These are phyloP conservation scores for Teleiodes luculella DNA, from an alignment of 2,888 invertebrate genomes.

Conservation along the genomic window DNA sequence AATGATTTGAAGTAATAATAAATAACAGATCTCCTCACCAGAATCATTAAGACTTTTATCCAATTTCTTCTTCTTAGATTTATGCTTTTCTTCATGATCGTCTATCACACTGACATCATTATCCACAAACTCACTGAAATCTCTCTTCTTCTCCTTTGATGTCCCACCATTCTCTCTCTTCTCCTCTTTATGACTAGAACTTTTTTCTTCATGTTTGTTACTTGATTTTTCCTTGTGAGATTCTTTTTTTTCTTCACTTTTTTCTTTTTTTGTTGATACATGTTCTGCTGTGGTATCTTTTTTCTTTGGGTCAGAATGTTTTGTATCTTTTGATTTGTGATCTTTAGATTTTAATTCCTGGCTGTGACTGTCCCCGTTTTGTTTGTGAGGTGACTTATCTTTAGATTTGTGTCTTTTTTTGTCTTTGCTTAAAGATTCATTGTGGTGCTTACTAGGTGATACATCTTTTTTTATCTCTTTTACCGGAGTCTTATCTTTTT, in stretches of 20 bases:
- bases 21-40: too few relatives aligned
- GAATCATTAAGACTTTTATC: conserved; percentile 62
- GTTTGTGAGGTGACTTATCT: not conserved
- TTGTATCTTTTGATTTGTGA: conserved; percentile 11
- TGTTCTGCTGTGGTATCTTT: not conserved
- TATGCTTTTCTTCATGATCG: conserved; percentile 24
- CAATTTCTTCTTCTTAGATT: conserved; percentile 36
- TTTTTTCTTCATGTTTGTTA: not conserved
- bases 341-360: conserved; percentile 18
- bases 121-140: conserved; percentile 50
- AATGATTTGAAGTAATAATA: too few relatives aligned
- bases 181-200: conserved; percentile 1
- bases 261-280: not conserved
- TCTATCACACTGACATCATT: conserved; percentile 17
- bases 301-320: conserved; percentile 21
- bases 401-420: not conserved
- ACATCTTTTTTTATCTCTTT: not conserved
- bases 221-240: conserved; percentile 3
- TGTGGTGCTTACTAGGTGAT: not conserved
- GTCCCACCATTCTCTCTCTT: conserved; percentile 8
- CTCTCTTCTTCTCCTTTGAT: conserved; percentile 28
- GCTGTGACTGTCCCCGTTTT: conserved; percentile 7
- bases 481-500: conserved; percentile 10
- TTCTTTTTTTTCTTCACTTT: not conserved
- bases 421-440: not conserved